Evolutionary conservation across 1,140 invertebrate species (phyloP), one percentile per base, ranked within the genome.

Genomic region (Platyura marginata): DNA sequence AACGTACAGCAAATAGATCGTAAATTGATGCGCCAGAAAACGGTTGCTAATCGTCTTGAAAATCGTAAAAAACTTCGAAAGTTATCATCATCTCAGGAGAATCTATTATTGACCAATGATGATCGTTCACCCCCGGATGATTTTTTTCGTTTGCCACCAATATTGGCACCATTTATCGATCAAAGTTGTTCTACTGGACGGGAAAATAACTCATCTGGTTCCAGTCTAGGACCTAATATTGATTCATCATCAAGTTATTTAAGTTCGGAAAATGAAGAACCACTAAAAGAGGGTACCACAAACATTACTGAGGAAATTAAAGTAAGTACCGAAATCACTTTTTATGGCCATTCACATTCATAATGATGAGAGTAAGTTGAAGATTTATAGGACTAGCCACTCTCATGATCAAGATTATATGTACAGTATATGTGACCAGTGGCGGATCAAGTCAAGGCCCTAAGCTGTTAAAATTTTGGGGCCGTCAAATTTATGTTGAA

Each of bases 241-340:
- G 73, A 79, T 58, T 77, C 74, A 41, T 75, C 74, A 11, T 66
- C 73, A 25, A 76, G 74, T 50, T 77, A 73, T 35, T 59, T 70
- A 34, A 59, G 54, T 40, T 49, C 49, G 5, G 71, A 72, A 22
- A 69, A 65, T 48, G 69, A 71, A 44, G 64, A n/a, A 69, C 25
- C n/a, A 11, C 23, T 20, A 5, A 21, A 38, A 18, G 16, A 38
- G 19, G 18, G 21, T 18, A 18, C 25, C 40, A 18, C 8, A 4
- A 21, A 4, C 40, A 16, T n/a, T n/a, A 32, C 19, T 32, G 40
- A 41, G 3, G 40, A 41, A 29, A 21, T 16, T 15, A 16, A 41
- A 41, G 23, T 41, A 19, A 21, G 25, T 41, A 25, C 40, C 10
- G 29, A 23, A 19, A 8, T 8, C 25, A 29, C 25, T 29, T 29